Evolutionary conservation across 2,797 vertebrate genomes (phyloP), one percentile per base, ranked within the genome.

Genomic region (Botia almorhae): DNA sequence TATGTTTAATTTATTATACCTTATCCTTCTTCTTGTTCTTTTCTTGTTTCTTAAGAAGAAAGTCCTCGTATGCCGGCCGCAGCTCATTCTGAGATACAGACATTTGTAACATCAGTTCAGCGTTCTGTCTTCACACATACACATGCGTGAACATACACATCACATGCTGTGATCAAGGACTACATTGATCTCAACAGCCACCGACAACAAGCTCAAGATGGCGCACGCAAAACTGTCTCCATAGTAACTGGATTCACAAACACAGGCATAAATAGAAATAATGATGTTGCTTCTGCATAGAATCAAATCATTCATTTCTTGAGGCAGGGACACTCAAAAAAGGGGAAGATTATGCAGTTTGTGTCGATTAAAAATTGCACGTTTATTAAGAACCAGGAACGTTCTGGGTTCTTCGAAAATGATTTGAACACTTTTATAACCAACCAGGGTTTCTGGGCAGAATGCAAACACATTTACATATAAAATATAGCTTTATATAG

Each of bases 61-160:
- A 95, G 76, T 92, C 95, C 90, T 98, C 97, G 83, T 99, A 99
- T 84, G 97, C 96, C 23, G 97, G 97, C 81, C 97, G 95, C 74
- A 96, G 90, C 77, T 96, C 96, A 81, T 98, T 96, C 98, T 95
- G 83, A 75, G 74, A 70, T 60, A 74, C 26, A 74, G 14, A 82
- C 75, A 71, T 73, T 14, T 16, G 10, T 16, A 16, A 61, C 65
- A 64, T 43, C 69, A 80, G 81, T 46, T 85, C 7, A 0, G 23
- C 39, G n/a, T n/a, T 17, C 60, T 63, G 26, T 33, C 26, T 56
- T 65, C 23, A 64, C 7, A 73, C 26, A 26, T 2, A 48, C 36
- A 43, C 17, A 73, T 4, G 65, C 56, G 69, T 7, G 60, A n/a
- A 51, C 14, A 70, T 19, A 43, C 17, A 43, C 12, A 46, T 69